Conservation (phyloP, 1,140 invertebrate genomes). For the Sinonovacula constricta region DNA sequence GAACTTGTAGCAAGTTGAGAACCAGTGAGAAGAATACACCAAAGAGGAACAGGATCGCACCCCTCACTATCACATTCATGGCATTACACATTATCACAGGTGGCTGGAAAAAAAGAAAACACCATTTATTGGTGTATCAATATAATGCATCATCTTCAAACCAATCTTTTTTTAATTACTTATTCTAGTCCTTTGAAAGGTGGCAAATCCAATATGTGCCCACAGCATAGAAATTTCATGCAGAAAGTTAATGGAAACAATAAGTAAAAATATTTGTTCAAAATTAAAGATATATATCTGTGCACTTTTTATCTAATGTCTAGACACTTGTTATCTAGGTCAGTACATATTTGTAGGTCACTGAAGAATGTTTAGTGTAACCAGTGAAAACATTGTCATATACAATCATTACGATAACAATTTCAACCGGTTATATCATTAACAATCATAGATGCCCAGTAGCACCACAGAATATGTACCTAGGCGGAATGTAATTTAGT, state of each 20-base stretch:
- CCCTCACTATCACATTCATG: constrained; percentile 52
- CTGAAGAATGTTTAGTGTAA: no score
- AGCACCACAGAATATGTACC: no score
- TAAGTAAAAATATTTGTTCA: background rate
- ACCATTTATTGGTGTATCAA: background rate
- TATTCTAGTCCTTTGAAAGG: background rate
- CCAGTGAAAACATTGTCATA: no score
- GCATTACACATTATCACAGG: background rate
- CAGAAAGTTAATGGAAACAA: background rate
- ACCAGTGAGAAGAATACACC: constrained; percentile 77
- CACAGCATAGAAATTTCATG: background rate
- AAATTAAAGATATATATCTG: no score
- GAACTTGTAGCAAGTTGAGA: constrained; percentile 63
- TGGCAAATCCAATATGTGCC: background rate
- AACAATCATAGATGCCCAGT: no score
- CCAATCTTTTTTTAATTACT: background rate
- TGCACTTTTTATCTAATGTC: no score
- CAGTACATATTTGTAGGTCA: no score
- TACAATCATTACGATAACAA: no score
- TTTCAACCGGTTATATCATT: no score
- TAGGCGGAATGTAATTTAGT: no score
- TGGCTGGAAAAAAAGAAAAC: background rate
- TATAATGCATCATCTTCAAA: background rate
- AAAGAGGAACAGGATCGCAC: constrained; percentile 72
- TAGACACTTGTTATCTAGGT: no score